Evolutionary conservation across 2,888 invertebrate genomes (phyloP), one percentile per base, ranked within the genome.

Genomic region (Steinernema carpocapsae): DNA sequence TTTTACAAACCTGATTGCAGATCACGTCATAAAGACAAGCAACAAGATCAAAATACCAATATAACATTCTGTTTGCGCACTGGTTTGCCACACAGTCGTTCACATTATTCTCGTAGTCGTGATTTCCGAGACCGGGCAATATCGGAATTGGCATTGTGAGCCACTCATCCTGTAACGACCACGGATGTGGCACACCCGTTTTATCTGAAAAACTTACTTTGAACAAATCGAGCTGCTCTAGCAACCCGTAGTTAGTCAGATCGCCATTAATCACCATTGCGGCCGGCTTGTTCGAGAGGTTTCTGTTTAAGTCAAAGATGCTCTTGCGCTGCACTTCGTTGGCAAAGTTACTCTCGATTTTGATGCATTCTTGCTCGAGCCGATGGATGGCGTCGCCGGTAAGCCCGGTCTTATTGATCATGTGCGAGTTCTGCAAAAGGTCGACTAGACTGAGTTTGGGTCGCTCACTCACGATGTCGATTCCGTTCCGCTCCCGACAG

Each of bases 61-160:
- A 75, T 32, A 80, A 76, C 80, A 80, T 80, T 46, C 75, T 75
- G 71, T 80, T 75, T n/a, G 77, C 80, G 70, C 80, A 80, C 37
- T 81, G 76, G 51, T 80, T 80, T 14, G 76, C 80, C 19, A 80
- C 72, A 75, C 80, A 80, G 26, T 83, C 84, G 64, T 85, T 74
- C 1, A 87, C 80, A 71, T 87, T 87, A 71, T 87, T 87, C 71
- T 85, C 82, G 74, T 85, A 86, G 70, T 87, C 87, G 77, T 87
- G 87, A 71, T 87, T 87, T 7, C 87, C 87, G 22, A 87, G 76
- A 10, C 87, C 87, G 6, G 82, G 80, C 4, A 82, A 77, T 22
- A 87, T 76, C 0, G 82, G 84, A 59, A 86, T 78, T 0, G 84
- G 82, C 26, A 86, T 79, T 24, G 78, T 78, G 52, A 83, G 77